phyloP scores from a whole-genome alignment of 2,888 invertebrate genomes.

The Hemithea aestivaria region DNA sequence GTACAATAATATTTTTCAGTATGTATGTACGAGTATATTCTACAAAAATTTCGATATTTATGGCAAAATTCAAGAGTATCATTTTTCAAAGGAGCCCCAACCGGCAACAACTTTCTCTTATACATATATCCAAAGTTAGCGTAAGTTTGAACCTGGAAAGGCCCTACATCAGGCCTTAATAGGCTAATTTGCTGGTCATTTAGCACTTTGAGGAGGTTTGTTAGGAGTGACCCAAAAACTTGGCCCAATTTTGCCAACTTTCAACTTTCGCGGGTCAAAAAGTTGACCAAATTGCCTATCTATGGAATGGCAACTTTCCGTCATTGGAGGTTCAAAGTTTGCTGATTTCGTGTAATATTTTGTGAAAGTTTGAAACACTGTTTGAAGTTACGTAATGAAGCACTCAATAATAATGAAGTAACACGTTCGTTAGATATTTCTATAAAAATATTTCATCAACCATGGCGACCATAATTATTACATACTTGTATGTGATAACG shows the following conservation, averaged over 20 bases:
- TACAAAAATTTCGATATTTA: not conserved
- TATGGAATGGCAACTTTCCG: slow-evolving; percentile 16
- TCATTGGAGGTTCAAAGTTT: slow-evolving; percentile 19
- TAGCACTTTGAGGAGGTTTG: slow-evolving; percentile 14
- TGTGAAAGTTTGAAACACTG: slow-evolving; percentile 3
- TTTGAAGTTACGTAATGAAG: slow-evolving; percentile 1
- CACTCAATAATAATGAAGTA: slow-evolving; percentile 11
- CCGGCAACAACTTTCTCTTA: slow-evolving; percentile 2
- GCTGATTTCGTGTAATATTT: slow-evolving; percentile 5
- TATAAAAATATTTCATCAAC: too few species aligned
- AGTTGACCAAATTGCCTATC: slow-evolving; percentile 26
- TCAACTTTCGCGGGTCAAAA: slow-evolving; percentile 24
- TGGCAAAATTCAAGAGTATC: slow-evolving; percentile 8
- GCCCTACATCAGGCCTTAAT: slow-evolving; percentile 20
- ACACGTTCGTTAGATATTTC: too few species aligned
- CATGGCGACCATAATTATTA: too few species aligned
- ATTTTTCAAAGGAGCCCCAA: slow-evolving; percentile 8
- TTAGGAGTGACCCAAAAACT: slow-evolving; percentile 21
- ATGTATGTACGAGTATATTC: too few species aligned
- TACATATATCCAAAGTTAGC: slow-evolving; percentile 13
- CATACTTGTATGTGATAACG: too few species aligned
- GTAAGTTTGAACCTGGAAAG: slow-evolving; percentile 6
- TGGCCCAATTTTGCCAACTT: slow-evolving; percentile 10
- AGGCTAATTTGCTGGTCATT: slow-evolving; percentile 25
- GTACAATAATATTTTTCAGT: not conserved